Evolutionary conservation across 2,797 vertebrate species (phyloP), one percentile per base, ranked within the genome.

Genomic region (Urophycis tenuis): DNA sequence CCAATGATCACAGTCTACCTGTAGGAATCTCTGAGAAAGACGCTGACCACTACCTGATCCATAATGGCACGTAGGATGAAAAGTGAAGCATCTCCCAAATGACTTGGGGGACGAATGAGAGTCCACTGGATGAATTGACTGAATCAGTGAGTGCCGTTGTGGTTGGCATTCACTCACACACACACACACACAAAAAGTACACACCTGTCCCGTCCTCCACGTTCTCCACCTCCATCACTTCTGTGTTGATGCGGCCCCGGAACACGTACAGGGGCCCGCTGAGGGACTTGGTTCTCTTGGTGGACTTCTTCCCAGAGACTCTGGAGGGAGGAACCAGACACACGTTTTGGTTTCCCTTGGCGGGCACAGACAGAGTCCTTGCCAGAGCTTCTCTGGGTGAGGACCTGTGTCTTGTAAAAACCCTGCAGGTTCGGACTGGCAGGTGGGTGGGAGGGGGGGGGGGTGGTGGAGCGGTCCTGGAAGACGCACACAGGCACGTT

Each of bases 251-350:
- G 69, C 95, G 91, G 1, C 95, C 96, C 85, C 96, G 93, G 94
- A 99, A 94, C 83, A 97, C 93, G 85, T 97, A 99, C 72, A 95
- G 94, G 75, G 96, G 96, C 69, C 97, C 97, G 0, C 97, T 99
- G 91, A 98, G 95, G 67, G 97, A 99, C 87, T 99, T 99, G 72
- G 97, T 97, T 91, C 97, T 94, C 87, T 98, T 99, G 74, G 93
- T 93, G 73, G 97, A 97, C 88, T 99, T 99, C 89, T 98, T 96
- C 83, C 96, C 96, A 60, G 97, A 95, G 84, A 97, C 97, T 89
- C 97, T 99, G 85, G 71, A n/a, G 15, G 49, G 9, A 49, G 92
- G 89, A 87, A 84, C 72, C 76, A 87, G 87, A 89, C 69, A 22
- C 84, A 83, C 85, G 73, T 75, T 77, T 85, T 1, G 85, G 81